Percentiles rank a stretch among this genome's conserved stretches.
phyloP scores from a whole-genome alignment of 2,797 vertebrate species.

The Enteromius fasciolatus region DNA sequence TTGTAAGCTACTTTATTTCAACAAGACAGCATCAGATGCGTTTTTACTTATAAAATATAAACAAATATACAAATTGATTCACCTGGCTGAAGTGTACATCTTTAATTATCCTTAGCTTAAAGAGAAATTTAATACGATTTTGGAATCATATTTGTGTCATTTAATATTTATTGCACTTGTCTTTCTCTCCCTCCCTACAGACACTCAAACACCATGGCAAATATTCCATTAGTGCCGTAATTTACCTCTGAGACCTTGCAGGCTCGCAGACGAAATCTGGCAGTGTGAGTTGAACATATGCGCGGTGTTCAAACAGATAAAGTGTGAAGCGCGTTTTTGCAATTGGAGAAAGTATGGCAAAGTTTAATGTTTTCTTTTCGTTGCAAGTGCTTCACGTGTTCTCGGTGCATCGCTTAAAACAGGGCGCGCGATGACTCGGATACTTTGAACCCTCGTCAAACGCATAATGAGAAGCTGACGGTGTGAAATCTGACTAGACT shows the following conservation, averaged over 20 bases:
- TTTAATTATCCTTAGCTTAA: conserved; percentile 83
- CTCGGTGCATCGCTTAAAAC: conserved; percentile 4
- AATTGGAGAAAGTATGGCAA: conserved; percentile 11
- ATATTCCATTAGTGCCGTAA: conserved; percentile 30
- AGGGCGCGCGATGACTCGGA: conserved; percentile 31
- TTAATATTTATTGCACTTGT: conserved; percentile 5
- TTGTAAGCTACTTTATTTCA: background rate
- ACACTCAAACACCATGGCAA: conserved; percentile 15
- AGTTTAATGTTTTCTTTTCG: conserved; percentile 16
- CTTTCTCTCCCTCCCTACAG: conserved; percentile 1
- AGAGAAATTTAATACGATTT: conserved; percentile 77
- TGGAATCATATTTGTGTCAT: background rate
- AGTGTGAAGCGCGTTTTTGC: conserved; percentile 13
- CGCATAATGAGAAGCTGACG: conserved; percentile 53
- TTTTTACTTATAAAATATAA: background rate
- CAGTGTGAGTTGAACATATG: background rate
- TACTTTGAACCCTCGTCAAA: conserved; percentile 52
- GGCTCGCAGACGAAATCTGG: conserved; percentile 13
- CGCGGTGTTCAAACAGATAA: background rate
- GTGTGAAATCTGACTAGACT: conserved; percentile 58
- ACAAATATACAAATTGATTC: background rate
- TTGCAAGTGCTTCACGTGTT: background rate
- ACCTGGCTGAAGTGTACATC: conserved; percentile 63
- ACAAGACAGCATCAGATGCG: background rate
- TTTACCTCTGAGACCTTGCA: conserved; percentile 30